These are phyloP conservation scores for Halocynthia roretzi DNA, from an alignment of 23 tunicate species.

Conservation along the genomic window DNA sequence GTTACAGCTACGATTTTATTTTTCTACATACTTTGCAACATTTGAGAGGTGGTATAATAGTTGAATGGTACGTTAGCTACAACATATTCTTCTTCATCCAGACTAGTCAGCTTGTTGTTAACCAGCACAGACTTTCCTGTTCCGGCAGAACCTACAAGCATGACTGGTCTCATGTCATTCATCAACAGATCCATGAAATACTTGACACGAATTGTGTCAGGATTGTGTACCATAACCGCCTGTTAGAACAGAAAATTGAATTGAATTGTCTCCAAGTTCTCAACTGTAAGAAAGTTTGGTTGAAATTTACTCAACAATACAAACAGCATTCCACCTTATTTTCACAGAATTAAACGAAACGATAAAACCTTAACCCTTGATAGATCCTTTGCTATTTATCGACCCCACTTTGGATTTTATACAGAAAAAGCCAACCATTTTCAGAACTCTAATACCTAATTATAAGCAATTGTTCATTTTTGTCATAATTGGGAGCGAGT, in stretches of 20 bases:
- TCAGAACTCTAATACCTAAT: no score
- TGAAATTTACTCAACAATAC: not conserved
- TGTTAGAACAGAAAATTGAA: not conserved
- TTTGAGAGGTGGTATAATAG: conserved; percentile 94
- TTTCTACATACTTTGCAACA: conserved; percentile 84
- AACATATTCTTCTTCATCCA: conserved; percentile 89
- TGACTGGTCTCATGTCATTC: conserved; percentile 79
- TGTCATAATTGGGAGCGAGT: no score
- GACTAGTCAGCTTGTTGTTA: conserved; percentile 59
- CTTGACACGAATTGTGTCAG: conserved; percentile 85
- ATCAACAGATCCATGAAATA: conserved; percentile 93
- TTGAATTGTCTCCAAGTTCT: not conserved
- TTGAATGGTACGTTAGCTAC: conserved; percentile 97
- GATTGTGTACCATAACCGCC: conserved; percentile 91
- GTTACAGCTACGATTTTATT: not conserved
- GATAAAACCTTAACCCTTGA: no score
- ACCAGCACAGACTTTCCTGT: conserved; percentile 94
- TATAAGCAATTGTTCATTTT: no score
- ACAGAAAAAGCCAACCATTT: no score
- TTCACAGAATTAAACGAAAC: no score
- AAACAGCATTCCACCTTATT: no score
- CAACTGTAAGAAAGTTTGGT: not conserved
- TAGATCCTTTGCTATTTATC: no score
- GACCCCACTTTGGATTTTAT: no score
- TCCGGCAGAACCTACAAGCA: conserved; percentile 97